Conservation (phyloP, 2,888 invertebrate species). For the Colletes collaris region DNA sequence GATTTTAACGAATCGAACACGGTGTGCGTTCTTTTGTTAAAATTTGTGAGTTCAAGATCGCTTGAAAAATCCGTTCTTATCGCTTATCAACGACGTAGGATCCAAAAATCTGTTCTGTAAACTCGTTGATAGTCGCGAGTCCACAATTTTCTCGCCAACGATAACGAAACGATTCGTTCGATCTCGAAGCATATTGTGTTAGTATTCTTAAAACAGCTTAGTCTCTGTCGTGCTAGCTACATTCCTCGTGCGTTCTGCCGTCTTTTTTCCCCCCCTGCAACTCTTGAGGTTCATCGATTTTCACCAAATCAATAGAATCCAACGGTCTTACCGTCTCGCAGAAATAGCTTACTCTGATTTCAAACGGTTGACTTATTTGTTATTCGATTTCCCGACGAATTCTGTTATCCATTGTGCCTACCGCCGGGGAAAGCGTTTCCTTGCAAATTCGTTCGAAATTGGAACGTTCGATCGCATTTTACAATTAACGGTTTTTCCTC, state of each 20-base stretch:
- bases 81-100: neutral
- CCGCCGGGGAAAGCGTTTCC: too few species aligned
- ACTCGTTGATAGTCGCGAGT: neutral
- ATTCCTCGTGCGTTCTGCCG: conserved; percentile 19
- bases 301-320: conserved; percentile 62
- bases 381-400: too few species aligned
- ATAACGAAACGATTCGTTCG: neutral
- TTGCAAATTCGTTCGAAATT: too few species aligned
- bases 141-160: neutral
- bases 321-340: conserved; percentile 46
- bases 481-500: too few species aligned
- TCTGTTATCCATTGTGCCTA: too few species aligned
- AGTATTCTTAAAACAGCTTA: conserved; percentile 28
- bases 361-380: conserved; percentile 1
- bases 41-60: neutral
- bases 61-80: neutral
- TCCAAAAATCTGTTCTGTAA: neutral
- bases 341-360: conserved; percentile 56
- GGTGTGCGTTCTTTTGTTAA: too few species aligned
- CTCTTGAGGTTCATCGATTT: conserved; percentile 56
- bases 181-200: conserved; percentile 20
- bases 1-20: too few species aligned
- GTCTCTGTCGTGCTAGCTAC: conserved; percentile 19
- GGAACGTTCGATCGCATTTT: too few species aligned
- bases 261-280: conserved; percentile 35